These are phyloP conservation scores for Orientallactaga bullata DNA, from an alignment of 2,113 vertebrate genomes.

Conservation along the genomic window DNA sequence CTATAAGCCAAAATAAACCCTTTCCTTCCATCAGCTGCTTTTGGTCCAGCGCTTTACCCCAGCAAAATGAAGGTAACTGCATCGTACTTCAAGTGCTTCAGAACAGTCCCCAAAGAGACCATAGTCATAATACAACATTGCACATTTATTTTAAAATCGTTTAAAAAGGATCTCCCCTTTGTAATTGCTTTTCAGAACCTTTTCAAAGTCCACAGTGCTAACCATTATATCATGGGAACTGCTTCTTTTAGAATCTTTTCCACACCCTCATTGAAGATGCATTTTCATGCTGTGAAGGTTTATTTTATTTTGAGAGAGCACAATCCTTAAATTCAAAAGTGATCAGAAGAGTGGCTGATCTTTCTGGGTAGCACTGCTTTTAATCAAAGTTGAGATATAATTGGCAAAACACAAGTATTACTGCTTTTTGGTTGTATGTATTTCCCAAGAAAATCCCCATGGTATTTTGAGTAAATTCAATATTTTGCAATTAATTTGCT, in stretches of 20 bases:
- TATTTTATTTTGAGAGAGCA: slow-evolving; percentile 56
- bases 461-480: slow-evolving; percentile 58
- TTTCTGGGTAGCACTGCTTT: neutral
- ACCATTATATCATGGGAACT: no score
- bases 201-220: no score
- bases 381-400: slow-evolving; percentile 31
- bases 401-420: slow-evolving; percentile 30
- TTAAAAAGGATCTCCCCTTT: neutral
- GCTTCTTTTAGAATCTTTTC: slow-evolving; percentile 37
- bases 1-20: no score
- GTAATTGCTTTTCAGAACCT: neutral
- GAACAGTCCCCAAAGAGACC: neutral
- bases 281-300: slow-evolving; percentile 18
- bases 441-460: slow-evolving; percentile 38
- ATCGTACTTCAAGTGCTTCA: neutral
- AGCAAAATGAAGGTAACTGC: no score
- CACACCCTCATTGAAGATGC: neutral
- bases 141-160: slow-evolving; percentile 13
- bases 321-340: slow-evolving; percentile 38
- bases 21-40: no score
- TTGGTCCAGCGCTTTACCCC: no score
- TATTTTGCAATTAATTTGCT: slow-evolving; percentile 35
- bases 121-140: neutral
- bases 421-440: slow-evolving; percentile 33
- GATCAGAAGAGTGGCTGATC: neutral